Conservation (phyloP, 2,113 vertebrate genomes). For the Lycaon pictus region DNA sequence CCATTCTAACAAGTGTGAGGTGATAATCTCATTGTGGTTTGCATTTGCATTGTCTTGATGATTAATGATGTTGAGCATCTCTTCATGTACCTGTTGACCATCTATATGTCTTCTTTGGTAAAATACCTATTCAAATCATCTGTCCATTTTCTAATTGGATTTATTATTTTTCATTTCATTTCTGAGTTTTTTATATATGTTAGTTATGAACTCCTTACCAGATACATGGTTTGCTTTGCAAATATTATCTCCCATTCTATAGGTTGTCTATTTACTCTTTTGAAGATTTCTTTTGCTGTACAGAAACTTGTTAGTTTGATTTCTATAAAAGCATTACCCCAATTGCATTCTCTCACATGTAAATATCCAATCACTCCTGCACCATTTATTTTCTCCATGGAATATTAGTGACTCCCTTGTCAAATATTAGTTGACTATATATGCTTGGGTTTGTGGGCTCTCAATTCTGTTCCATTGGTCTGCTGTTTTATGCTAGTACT, state of each 20-base stretch:
- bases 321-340: background rate
- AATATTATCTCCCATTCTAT: background rate
- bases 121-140: background rate
- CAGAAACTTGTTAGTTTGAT: background rate
- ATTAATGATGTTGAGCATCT: background rate
- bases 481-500: background rate
- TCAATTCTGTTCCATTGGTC: background rate
- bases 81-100: background rate
- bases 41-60: background rate
- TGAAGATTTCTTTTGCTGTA: background rate
- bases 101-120: background rate
- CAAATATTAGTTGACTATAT: background rate
- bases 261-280: background rate
- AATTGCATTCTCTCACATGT: background rate
- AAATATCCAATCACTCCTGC: background rate
- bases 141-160: background rate
- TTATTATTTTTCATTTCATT: background rate
- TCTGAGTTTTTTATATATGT: background rate
- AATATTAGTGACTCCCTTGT: background rate
- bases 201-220: background rate
- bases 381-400: background rate
- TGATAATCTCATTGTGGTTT: background rate
- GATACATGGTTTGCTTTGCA: background rate
- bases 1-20: background rate
- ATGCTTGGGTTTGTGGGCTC: background rate